Conservation (phyloP, 1,140 invertebrate genomes). For the Bombus superbus region DNA sequence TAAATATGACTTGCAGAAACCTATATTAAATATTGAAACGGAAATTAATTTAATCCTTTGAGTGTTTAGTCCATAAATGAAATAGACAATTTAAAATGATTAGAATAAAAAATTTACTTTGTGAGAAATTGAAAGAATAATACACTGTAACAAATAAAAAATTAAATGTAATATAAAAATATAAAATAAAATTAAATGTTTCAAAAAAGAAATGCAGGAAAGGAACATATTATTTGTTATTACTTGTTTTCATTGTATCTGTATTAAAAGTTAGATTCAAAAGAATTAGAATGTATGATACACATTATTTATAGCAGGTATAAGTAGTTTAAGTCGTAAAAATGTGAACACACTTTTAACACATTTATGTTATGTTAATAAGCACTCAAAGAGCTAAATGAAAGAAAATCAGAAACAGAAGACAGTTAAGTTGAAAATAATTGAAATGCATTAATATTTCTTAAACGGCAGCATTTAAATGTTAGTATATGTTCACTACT, state of each 20-base stretch:
- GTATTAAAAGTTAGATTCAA: neutral
- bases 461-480: neutral
- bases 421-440: neutral
- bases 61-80: neutral
- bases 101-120: neutral
- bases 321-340: neutral
- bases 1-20: neutral
- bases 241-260: neutral
- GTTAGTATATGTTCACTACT: neutral
- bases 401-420: neutral
- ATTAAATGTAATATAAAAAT: no score
- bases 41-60: slow-evolving; percentile 4
- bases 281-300: neutral
- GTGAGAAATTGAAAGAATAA: neutral
- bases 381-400: neutral
- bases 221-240: neutral
- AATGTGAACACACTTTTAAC: neutral
- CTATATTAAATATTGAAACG: neutral
- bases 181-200: neutral
- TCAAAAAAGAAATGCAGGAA: neutral
- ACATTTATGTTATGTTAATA: neutral
- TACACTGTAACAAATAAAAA: neutral
- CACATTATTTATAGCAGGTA: neutral
- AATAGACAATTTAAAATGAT: neutral
- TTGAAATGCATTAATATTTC: neutral